phyloP scores from a whole-genome alignment of 2,888 invertebrate species.

The Halictus ligatus region DNA sequence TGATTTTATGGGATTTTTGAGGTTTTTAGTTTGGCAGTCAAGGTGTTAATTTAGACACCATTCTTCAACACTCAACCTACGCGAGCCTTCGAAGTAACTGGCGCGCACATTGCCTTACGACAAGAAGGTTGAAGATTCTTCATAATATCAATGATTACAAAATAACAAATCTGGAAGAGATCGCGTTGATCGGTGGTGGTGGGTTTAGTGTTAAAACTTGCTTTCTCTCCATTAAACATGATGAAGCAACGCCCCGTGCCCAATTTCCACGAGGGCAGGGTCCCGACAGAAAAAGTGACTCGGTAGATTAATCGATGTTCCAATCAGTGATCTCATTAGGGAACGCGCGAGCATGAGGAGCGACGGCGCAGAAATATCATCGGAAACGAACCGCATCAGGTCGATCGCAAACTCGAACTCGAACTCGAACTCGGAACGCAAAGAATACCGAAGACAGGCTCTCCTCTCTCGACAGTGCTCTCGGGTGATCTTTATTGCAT shows the following conservation, averaged over 20 bases:
- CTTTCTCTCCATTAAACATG: neutral
- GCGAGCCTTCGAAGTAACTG: too few relatives aligned
- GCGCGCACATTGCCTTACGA: too few relatives aligned
- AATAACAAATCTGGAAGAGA: neutral
- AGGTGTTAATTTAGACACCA: too few relatives aligned
- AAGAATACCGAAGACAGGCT: conserved; percentile 46
- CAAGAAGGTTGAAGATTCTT: too few relatives aligned
- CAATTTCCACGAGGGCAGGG: neutral
- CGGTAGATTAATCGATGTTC: conserved; percentile 19
- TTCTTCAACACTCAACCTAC: too few relatives aligned
- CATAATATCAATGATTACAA: too few relatives aligned
- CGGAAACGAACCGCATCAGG: neutral
- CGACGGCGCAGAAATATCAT: conserved; percentile 32
- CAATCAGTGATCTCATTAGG: conserved; percentile 16
- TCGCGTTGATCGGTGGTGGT: neutral
- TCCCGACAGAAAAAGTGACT: neutral
- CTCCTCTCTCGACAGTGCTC: conserved; percentile 25
- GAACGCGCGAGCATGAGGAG: neutral
- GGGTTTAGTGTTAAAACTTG: neutral
- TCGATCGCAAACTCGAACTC: conserved; percentile 12
- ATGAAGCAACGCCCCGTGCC: neutral
- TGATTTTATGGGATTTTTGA: too few relatives aligned
- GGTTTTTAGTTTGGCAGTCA: too few relatives aligned
- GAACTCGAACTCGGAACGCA: neutral
- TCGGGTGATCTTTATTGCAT: conserved; percentile 52